phyloP scores from a whole-genome alignment of 2,888 invertebrate species.

The Nemurella pictetii region DNA sequence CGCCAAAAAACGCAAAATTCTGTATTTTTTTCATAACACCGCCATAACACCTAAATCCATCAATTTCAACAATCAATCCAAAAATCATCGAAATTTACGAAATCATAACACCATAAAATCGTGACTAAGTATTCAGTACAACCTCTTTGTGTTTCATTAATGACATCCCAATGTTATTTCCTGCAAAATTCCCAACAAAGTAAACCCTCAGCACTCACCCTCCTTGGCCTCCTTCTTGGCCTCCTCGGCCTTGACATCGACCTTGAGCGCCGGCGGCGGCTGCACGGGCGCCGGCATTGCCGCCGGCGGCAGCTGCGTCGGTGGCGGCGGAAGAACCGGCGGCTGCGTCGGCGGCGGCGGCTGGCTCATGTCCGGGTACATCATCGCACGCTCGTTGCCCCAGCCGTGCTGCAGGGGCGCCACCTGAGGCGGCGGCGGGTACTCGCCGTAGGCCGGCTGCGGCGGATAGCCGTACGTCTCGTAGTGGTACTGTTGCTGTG shows the following conservation, averaged over 20 bases:
- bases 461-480: conserved; percentile 28
- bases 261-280: conserved; percentile 25
- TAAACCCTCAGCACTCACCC: conserved; percentile 14
- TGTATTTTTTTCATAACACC: too few relatives aligned
- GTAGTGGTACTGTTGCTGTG: conserved; percentile 27
- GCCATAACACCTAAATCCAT: too few relatives aligned
- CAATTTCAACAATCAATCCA: too few relatives aligned
- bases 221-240: conserved; percentile 49
- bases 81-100: too few relatives aligned
- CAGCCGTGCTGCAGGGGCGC: conserved; percentile 22
- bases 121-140: too few relatives aligned
- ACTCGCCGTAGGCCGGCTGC: conserved; percentile 18
- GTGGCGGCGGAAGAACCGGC: not conserved
- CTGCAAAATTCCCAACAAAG: too few relatives aligned
- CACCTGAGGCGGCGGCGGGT: conserved; percentile 34
- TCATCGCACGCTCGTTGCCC: conserved; percentile 32
- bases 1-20: too few relatives aligned
- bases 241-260: conserved; percentile 48
- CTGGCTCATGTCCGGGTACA: conserved; percentile 41
- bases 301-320: not conserved
- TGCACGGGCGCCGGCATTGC: conserved; percentile 15
- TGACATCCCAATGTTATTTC: too few relatives aligned
- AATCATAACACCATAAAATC: too few relatives aligned
- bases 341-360: conserved; percentile 14
- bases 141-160: too few relatives aligned